A percentile compares a stretch with the other conserved stretches of the same genome.
These are phyloP conservation scores for Chalcosyrphus nemorum DNA, from an alignment of 2,888 invertebrate species.

Conservation along the genomic window DNA sequence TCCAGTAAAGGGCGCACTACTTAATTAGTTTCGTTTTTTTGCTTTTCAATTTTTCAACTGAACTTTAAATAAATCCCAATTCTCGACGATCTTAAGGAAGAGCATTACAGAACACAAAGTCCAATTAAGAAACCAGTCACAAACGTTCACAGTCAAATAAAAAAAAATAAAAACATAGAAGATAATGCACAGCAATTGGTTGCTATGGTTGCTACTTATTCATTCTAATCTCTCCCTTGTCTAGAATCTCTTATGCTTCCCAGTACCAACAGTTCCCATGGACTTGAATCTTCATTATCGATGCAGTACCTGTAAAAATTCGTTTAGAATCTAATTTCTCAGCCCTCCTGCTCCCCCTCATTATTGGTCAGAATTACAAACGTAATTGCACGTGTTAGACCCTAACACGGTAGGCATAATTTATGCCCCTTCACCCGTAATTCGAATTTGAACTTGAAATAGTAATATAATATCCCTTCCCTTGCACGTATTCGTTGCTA, in stretches of 20 bases:
- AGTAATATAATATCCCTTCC: conserved; percentile 3
- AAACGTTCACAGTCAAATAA: not conserved
- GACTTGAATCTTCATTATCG: conserved; percentile 56
- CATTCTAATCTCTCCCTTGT: conserved; percentile 31
- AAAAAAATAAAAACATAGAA: not conserved
- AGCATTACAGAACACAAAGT: not conserved
- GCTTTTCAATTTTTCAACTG: no score
- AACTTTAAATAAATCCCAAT: no score
- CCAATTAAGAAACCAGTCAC: conserved; percentile 46
- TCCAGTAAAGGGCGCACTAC: no score
- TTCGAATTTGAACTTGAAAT: conserved; percentile 42
- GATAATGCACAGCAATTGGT: conserved; percentile 23
- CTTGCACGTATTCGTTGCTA: not conserved
- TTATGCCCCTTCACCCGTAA: conserved; percentile 16
- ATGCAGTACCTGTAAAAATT: conserved; percentile 62
- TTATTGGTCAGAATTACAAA: conserved; percentile 49
- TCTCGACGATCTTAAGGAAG: no score
- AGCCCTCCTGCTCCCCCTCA: not conserved
- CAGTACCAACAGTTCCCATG: conserved; percentile 45
- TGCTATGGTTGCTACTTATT: conserved; percentile 20
- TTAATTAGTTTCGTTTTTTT: no score
- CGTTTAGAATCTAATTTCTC: conserved; percentile 2
- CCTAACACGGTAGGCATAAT: conserved; percentile 30
- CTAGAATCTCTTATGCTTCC: not conserved
- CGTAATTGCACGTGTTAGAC: conserved; percentile 56